Conservation (phyloP, 2,797 vertebrate species). For the Tarsius wallacei region DNA sequence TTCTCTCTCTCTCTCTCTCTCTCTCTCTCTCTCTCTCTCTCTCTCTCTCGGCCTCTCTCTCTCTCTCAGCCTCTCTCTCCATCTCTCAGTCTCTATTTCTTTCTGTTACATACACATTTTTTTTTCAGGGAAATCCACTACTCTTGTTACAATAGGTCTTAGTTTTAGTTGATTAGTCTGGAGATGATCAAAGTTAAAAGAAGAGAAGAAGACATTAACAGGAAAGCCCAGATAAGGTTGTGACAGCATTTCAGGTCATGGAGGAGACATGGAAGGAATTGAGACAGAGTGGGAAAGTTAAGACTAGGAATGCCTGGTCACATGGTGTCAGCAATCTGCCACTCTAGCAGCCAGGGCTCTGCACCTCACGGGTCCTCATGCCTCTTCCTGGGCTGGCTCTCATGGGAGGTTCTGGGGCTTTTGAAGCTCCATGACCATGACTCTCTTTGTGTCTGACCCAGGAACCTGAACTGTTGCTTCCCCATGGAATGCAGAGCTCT, state of each 20-base stretch:
- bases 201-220: conserved; percentile 43
- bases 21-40: background rate
- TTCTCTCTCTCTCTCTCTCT: background rate
- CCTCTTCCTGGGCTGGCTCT: background rate
- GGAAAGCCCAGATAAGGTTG: conserved; percentile 65
- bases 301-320: background rate
- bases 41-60: background rate
- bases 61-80: background rate
- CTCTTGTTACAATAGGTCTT: background rate
- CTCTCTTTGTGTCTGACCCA: background rate
- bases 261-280: conserved; percentile 42
- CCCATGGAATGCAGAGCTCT: background rate
- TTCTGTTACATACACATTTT: background rate
- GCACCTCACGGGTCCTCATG: background rate
- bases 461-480: background rate
- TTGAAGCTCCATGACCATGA: background rate
- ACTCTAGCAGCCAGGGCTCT: background rate
- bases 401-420: background rate
- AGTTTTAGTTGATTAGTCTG: conserved; percentile 62
- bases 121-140: background rate
- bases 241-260: conserved; percentile 2
- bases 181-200: conserved; percentile 36
- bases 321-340: background rate
- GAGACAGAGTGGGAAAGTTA: conserved; percentile 56
- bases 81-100: background rate